A percentile compares a stretch with the other conserved stretches of the same genome.
These are phyloP conservation scores for Ctenomys sociabilis DNA, from an alignment of 2,113 vertebrate species.

Conservation along the genomic window DNA sequence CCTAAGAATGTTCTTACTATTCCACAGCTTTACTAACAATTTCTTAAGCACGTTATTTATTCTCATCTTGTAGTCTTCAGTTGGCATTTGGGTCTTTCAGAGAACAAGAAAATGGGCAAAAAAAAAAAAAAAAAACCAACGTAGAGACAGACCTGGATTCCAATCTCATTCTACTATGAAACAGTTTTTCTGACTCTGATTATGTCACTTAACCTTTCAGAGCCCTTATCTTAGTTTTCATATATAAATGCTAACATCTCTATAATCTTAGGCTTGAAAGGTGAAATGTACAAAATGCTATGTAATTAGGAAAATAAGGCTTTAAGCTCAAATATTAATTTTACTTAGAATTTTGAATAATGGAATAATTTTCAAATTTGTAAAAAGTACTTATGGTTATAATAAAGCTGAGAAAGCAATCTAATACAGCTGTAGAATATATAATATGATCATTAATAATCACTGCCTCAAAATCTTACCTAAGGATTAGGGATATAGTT, in stretches of 20 bases:
- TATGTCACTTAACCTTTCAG: slow-evolving; percentile 12
- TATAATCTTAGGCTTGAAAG: slow-evolving; percentile 11
- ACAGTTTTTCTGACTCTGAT: neutral
- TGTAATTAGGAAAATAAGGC: neutral
- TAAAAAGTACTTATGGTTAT: slow-evolving; percentile 46
- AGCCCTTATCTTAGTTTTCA: slow-evolving; percentile 31
- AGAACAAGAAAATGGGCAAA: slow-evolving; percentile 54
- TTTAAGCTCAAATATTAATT: slow-evolving; percentile 12
- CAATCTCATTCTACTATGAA: neutral
- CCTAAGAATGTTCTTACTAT: neutral
- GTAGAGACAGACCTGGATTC: slow-evolving; percentile 25
- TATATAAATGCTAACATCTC: neutral
- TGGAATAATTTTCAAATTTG: slow-evolving; percentile 35
- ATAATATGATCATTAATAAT: neutral
- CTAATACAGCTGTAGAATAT: neutral
- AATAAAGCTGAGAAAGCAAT: slow-evolving; percentile 33
- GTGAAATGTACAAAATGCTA: neutral
- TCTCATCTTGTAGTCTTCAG: slow-evolving; percentile 43
- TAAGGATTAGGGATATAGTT: neutral
- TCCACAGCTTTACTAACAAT: slow-evolving; percentile 43
- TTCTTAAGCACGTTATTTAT: neutral
- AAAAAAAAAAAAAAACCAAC: neutral
- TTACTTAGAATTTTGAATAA: slow-evolving; percentile 45
- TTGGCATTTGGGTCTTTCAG: neutral
- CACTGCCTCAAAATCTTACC: neutral